These are phyloP conservation scores for Charina bottae DNA, from an alignment of 2,113 vertebrate genomes.

Conservation along the genomic window DNA sequence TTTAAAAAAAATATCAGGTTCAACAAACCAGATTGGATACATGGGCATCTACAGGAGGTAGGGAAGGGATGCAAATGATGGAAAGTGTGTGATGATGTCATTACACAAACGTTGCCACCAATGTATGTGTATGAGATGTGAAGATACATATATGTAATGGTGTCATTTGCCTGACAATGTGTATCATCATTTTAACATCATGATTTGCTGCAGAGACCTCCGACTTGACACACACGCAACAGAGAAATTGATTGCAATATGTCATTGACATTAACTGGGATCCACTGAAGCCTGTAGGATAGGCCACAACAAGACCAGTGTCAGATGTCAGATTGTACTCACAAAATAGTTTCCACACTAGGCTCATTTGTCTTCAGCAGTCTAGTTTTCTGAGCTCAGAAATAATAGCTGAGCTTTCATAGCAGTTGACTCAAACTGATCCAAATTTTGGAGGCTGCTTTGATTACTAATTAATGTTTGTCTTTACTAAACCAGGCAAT, in stretches of 20 bases:
- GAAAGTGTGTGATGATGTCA: not conserved
- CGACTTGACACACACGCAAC: not conserved
- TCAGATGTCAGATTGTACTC: fast-evolving
- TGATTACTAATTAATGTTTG: not conserved
- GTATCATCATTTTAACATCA: not conserved
- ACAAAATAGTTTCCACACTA: constrained; percentile 24
- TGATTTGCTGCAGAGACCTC: not conserved
- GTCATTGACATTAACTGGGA: not conserved
- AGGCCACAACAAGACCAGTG: not conserved
- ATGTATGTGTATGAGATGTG: not conserved
- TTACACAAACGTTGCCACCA: not conserved
- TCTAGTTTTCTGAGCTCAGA: constrained; percentile 21
- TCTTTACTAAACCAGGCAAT: constrained; percentile 9
- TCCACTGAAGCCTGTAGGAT: constrained; percentile 1
- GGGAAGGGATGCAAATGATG: not conserved
- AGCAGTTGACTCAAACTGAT: constrained; percentile 16
- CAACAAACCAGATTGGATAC: not conserved
- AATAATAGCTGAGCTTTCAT: not conserved
- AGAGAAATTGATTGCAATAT: not conserved
- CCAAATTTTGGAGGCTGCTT: not conserved
- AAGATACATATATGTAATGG: not conserved
- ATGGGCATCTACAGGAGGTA: not conserved
- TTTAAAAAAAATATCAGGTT: not conserved
- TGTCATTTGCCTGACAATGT: not conserved
- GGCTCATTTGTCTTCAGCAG: not conserved